Conservation (phyloP, 2,113 vertebrate genomes). For the Donacobius atricapilla region DNA sequence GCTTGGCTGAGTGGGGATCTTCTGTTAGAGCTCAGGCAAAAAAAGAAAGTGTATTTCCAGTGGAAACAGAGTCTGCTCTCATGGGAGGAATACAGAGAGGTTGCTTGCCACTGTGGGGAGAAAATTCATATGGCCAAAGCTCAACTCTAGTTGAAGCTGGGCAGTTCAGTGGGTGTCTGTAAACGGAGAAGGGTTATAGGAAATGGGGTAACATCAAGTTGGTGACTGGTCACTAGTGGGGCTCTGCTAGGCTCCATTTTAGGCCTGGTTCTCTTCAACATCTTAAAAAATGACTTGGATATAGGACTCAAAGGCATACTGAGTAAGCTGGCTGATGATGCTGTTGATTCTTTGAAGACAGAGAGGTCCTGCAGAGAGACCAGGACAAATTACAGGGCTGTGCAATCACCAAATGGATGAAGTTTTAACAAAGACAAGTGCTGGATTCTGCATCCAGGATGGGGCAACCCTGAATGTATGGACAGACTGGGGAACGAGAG, state of each 20-base stretch:
- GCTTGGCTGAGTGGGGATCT: background rate
- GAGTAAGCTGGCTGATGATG: background rate
- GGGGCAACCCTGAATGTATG: accelerated
- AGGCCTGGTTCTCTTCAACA: background rate
- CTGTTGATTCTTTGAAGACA: background rate
- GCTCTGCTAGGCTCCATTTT: background rate
- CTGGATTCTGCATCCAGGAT: background rate
- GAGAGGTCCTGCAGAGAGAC: background rate
- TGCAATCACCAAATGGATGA: background rate
- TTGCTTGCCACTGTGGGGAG: background rate
- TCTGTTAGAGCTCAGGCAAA: background rate
- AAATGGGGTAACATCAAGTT: background rate
- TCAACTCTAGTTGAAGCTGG: background rate
- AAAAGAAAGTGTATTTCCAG: background rate
- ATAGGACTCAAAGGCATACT: background rate
- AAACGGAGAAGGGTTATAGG: background rate
- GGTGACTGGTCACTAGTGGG: background rate
- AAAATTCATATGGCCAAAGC: background rate
- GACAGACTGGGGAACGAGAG: accelerated
- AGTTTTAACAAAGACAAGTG: background rate
- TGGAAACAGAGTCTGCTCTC: background rate
- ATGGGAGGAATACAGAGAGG: background rate
- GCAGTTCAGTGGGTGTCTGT: background rate
- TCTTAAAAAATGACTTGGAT: background rate
- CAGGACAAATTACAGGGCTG: background rate